phyloP scores from a whole-genome alignment of 2,113 vertebrate species.

The Caloenas nicobarica region DNA sequence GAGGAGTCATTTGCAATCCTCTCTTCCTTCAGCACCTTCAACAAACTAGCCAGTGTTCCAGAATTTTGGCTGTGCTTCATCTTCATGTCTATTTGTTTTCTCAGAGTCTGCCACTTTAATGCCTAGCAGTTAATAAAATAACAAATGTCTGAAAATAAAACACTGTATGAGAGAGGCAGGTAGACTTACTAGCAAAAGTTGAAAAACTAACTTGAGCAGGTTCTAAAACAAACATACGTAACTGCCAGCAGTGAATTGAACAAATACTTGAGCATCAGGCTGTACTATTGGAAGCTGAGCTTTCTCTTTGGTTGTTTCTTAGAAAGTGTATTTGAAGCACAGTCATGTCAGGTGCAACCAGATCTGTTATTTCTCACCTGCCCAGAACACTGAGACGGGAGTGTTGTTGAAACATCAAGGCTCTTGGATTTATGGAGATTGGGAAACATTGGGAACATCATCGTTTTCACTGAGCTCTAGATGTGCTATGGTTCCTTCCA shows the following conservation, averaged over 20 bases:
- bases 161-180: background rate
- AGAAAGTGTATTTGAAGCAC: background rate
- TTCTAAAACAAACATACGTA: background rate
- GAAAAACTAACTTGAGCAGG: background rate
- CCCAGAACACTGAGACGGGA: background rate
- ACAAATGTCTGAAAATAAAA: constrained; percentile 23
- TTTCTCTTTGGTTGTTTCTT: background rate
- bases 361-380: background rate
- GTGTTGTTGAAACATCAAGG: background rate
- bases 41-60: background rate
- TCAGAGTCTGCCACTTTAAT: background rate
- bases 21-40: constrained; percentile 28
- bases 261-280: background rate
- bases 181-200: background rate
- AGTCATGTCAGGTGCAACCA: background rate
- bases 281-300: background rate
- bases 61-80: constrained; percentile 10
- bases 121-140: constrained; percentile 27
- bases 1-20: background rate
- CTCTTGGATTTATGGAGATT: fast-evolving
- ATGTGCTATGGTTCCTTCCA: background rate
- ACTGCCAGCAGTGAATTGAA: background rate
- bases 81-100: constrained; percentile 10
- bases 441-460: background rate
- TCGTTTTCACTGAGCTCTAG: background rate